phyloP scores from a whole-genome alignment of 2,888 invertebrate species.

The Ormyrus thymus region DNA sequence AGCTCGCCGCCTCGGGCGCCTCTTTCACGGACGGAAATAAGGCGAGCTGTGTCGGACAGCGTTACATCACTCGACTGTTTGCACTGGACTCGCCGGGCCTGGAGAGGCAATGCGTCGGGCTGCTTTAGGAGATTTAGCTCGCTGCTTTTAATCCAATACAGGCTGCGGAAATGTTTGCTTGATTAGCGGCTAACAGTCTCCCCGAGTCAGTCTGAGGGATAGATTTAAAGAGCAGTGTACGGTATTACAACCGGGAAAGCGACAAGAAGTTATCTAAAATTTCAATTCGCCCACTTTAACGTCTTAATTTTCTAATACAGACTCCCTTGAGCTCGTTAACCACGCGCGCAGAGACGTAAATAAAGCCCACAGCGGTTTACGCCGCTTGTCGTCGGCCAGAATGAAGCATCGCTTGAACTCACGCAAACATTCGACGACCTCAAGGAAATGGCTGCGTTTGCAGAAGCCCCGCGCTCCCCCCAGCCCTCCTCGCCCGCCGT shows the following conservation, averaged over 20 bases:
- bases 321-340: too few species aligned
- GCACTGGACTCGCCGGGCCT: slow-evolving; percentile 1
- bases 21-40: slow-evolving; percentile 63
- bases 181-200: slow-evolving; percentile 3
- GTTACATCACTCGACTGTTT: slow-evolving; percentile 50
- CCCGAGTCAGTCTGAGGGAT: too few species aligned
- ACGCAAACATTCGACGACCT: neutral
- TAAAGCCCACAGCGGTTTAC: neutral
- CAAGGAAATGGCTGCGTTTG: slow-evolving; percentile 4
- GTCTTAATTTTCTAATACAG: too few species aligned
- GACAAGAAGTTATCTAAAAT: too few species aligned
- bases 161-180: slow-evolving; percentile 7
- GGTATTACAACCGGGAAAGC: too few species aligned
- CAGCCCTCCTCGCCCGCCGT: neutral
- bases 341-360: neutral
- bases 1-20: slow-evolving; percentile 61
- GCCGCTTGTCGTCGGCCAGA: neutral
- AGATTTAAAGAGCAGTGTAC: too few species aligned
- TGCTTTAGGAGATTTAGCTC: slow-evolving; percentile 40
- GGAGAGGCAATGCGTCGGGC: slow-evolving; percentile 55
- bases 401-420: slow-evolving; percentile 12
- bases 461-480: neutral
- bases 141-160: slow-evolving; percentile 37
- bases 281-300: too few species aligned
- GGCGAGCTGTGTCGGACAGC: slow-evolving; percentile 48